Base-by-base conservation (phyloP, 1,140 invertebrate genomes). In the Pantala flavescens region DNA sequence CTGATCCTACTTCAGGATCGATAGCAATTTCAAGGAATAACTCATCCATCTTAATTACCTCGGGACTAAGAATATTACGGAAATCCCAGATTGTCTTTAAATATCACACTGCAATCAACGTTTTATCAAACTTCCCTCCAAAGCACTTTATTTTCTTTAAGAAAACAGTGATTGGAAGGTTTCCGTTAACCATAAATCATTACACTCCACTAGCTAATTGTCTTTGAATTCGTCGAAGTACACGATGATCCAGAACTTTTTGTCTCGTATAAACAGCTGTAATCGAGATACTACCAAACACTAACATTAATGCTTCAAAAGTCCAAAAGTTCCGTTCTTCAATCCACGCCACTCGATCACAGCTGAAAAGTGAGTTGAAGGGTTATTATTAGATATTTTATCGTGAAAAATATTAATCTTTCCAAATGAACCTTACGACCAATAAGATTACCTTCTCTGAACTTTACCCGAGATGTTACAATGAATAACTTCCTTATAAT, bases 241-340 rank as follows among this genome's bases (percentile, higher is more conserved):
- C 82, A 49, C 85, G 79, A 75, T 85, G 83, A 74, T 90, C 85
- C 0, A 90, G 79, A 43, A 87, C 81, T 76, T 84, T 86, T 77
- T 88, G 87, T 73, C 89, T 82, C 77, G 85, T 82, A 75, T 83
- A 84, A 5, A 89, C 87, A 71, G 84, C 79, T 12, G 83, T 77
- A 72, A 85, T 86, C 24, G 90, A 92, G 14, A 89, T 78, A 7
- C 90, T 76, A 12, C 89, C 89, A 42, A 90, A 74, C 0, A 88
- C 80, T 78, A 93, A 89, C 82, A 90, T 90, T 76, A 89, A 87
- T 16, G 86, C 86, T 80, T 94, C 90, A 81, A 97, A 96, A 79
- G 92, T 89, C 88, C 93, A 93, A 82, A 93, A 97, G 70, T 89
- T 87, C 86, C 79, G 80, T 77, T 84, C 81, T 76, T 84, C 84